Conservation (phyloP, 2,797 vertebrate species). For the Zenarchopterus dispar region DNA sequence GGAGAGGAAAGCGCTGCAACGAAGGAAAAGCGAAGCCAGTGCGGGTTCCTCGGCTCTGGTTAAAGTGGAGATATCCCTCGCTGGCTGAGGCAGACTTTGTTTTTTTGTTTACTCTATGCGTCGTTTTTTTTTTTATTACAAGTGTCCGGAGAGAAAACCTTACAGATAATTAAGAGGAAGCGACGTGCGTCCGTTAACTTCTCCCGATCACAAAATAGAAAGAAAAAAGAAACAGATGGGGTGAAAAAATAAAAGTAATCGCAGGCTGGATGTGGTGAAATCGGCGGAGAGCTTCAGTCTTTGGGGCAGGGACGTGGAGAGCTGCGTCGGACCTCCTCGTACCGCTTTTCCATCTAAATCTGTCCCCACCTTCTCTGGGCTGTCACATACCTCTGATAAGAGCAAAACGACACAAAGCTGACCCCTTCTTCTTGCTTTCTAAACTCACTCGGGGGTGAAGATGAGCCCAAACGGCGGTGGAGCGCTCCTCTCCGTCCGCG, state of each 20-base stretch:
- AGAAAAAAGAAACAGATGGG: constrained; percentile 23
- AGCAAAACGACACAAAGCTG: constrained; percentile 10
- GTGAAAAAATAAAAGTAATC: constrained; percentile 52
- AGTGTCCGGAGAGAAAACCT: constrained; percentile 32
- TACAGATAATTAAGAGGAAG: not conserved
- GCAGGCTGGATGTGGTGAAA: constrained; percentile 38
- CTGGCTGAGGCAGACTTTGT: constrained; percentile 21
- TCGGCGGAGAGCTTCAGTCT: constrained; percentile 36
- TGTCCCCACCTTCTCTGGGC: constrained; percentile 28
- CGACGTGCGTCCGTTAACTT: constrained; percentile 51
- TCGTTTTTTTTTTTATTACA: constrained; percentile 11
- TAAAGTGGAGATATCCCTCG: constrained; percentile 56
- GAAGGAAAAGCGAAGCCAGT: not conserved
- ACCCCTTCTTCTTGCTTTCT: constrained; percentile 21
- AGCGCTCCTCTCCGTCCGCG: constrained; percentile 35
- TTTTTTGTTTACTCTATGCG: constrained; percentile 25
- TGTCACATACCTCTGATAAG: constrained; percentile 49
- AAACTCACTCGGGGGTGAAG: constrained; percentile 61
- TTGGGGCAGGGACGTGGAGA: constrained; percentile 41
- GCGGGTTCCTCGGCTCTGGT: no score
- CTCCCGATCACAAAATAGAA: constrained; percentile 23
- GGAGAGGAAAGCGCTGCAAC: constrained; percentile 55
- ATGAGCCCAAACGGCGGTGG: constrained; percentile 62
- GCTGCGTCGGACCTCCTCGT: constrained; percentile 74
- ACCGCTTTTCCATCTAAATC: constrained; percentile 61